Evolutionary conservation across 2,888 invertebrate genomes (phyloP), one percentile per base, ranked within the genome.

Genomic region (Embidobia sp.): DNA sequence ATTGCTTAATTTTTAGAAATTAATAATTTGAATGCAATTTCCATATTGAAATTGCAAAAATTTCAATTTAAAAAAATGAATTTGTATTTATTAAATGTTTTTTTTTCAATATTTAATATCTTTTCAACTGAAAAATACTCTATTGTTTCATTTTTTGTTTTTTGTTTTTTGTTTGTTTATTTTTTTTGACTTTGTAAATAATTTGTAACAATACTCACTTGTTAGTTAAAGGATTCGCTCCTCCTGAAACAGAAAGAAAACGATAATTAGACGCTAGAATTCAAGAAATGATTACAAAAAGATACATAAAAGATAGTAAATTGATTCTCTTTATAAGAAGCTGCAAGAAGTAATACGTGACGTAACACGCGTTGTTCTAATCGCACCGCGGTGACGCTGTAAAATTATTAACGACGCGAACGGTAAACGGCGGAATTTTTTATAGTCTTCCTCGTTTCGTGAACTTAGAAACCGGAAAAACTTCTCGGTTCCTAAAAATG

Each of bases 391-490:
- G 27, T 51, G 44, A 57, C 44, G 55, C 10, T 29, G 48, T 37
- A 51, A 57, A 26, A 33, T 66, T 76, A 64, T 64, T 55, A 57
- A 51, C 46, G 49, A 63, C 44, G n/a, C 46, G 19, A 76, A 64
- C 61, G 61, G 69, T 70, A 69, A 63, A 51, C 46, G 46, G 11
- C 26, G 22, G n/a, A 40, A 22, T 22, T 55, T 77, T 72, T 66
- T 64, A 55, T 42, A 27, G n/a, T 55, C 77, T 83, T 84, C 82
- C 83, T 78, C 75, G 80, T 82, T 82, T 80, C 81, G 80, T 80
- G 77, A 79, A 80, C 49, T 48, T 57, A 49, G 70, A 80, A 84
- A 84, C 83, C 80, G 84, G 83, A 83, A 84, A 85, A 84, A 80
- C 81, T 80, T 77, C 79, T 75, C 75, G 82, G 16, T 64, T 42